Percentiles rank a stretch among this genome's conserved stretches.
Evolutionary conservation across 2,797 vertebrate species (phyloP).

Genomic region (Graptemys geographica): DNA sequence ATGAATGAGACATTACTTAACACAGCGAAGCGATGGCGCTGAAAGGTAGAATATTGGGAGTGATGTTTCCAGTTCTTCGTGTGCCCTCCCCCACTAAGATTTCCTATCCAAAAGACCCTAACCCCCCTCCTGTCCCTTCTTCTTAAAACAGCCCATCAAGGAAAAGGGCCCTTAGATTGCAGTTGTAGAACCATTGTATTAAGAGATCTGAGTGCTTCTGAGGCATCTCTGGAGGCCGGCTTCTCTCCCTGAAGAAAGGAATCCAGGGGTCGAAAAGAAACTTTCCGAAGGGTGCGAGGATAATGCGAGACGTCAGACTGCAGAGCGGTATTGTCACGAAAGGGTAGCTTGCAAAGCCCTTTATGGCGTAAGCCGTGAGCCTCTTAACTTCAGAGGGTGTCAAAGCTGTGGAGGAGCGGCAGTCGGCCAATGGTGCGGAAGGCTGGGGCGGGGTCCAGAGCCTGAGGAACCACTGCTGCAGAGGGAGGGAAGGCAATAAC

Average conservation of each 20-base stretch:
- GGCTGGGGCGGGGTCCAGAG: too few species aligned
- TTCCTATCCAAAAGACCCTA: neutral
- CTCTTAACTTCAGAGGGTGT: neutral
- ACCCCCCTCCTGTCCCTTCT: neutral
- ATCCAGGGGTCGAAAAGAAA: neutral
- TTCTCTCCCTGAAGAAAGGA: neutral
- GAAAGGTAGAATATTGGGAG: neutral
- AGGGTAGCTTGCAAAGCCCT: neutral
- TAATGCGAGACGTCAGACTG: neutral
- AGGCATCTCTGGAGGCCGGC: neutral
- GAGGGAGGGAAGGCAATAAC: too few species aligned
- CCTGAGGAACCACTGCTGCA: too few species aligned
- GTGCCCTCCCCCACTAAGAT: neutral
- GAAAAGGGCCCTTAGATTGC: too few species aligned
- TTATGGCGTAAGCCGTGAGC: neutral
- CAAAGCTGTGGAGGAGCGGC: too few species aligned
- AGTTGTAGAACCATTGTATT: neutral
- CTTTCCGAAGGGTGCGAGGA: neutral
- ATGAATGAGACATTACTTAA: neutral
- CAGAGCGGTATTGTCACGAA: neutral
- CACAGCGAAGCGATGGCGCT: neutral
- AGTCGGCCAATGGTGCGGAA: neutral
- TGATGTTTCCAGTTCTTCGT: neutral
- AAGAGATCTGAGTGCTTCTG: neutral
- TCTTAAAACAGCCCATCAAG: too few species aligned